A percentile compares a stretch with the other conserved stretches of the same genome.
Conservation (phyloP, 2,888 invertebrate species). For the Xestia c-nigrum region DNA sequence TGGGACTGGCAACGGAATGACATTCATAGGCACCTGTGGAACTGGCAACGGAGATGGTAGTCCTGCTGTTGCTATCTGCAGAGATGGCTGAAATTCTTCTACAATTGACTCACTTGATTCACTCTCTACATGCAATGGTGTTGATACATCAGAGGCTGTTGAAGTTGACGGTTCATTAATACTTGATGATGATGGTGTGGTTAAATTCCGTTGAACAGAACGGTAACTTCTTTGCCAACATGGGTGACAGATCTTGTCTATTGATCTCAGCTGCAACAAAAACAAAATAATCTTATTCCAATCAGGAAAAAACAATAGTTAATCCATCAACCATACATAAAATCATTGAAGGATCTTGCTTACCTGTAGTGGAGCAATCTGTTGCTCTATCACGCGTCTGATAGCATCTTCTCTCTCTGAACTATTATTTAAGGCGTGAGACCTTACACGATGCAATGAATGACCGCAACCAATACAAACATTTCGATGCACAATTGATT, state of each 20-base stretch:
- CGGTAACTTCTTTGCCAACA: constrained; percentile 15
- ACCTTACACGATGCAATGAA: constrained; percentile 20
- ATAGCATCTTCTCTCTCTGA: constrained; percentile 14
- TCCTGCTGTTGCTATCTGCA: too few species aligned
- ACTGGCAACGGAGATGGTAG: too few species aligned
- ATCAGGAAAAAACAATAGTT: constrained; percentile 2
- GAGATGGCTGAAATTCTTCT: too few species aligned
- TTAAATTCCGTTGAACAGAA: constrained; percentile 21
- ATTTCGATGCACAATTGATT: constrained; percentile 23
- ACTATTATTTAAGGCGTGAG: constrained; percentile 14
- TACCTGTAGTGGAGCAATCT: constrained; percentile 21
- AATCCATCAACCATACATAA: constrained; percentile 7
- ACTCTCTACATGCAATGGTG: constrained; percentile 3
- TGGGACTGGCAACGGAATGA: constrained; percentile 1
- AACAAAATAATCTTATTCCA: not conserved
- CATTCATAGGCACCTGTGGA: too few species aligned
- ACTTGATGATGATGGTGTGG: constrained; percentile 1
- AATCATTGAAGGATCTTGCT: constrained; percentile 8
- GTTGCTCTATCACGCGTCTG: constrained; percentile 15
- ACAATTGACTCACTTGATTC: not conserved
- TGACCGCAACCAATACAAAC: constrained; percentile 15
- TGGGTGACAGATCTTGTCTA: constrained; percentile 7
- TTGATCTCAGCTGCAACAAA: constrained; percentile 13
- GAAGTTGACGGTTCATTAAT: not conserved
- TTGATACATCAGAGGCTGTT: constrained; percentile 14